Percentiles rank a stretch among this genome's conserved stretches.
phyloP scores from a whole-genome alignment of 2,113 vertebrate species.

The Neogobius melanostomus region DNA sequence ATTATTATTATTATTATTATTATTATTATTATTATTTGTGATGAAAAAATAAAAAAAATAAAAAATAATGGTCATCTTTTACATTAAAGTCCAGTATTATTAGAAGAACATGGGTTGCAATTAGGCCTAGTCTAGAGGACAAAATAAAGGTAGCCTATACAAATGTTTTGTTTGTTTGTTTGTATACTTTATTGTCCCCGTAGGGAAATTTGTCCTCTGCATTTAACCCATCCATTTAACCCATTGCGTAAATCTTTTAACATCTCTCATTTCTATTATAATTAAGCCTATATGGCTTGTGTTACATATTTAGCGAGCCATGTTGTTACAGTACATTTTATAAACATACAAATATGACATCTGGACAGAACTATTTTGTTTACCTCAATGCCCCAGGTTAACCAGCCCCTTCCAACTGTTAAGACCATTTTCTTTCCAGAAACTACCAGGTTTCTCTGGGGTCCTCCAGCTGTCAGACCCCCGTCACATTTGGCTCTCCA shows the following conservation, averaged over 20 bases:
- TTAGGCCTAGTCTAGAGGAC: too few relatives aligned
- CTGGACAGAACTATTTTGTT: neutral
- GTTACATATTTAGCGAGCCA: neutral
- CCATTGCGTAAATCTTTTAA: neutral
- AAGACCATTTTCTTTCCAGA: slow-evolving; percentile 71
- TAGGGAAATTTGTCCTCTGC: too few relatives aligned
- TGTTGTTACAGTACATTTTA: neutral
- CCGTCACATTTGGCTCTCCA: neutral
- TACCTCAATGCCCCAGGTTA: neutral
- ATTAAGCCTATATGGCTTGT: neutral
- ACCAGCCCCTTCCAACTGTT: neutral
- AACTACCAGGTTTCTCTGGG: slow-evolving; percentile 65
- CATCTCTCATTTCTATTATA: neutral
- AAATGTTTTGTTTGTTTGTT: too few relatives aligned
- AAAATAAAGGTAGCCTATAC: too few relatives aligned
- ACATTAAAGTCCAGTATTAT: too few relatives aligned
- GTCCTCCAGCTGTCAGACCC: slow-evolving; percentile 66
- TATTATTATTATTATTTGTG: too few relatives aligned
- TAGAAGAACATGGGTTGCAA: too few relatives aligned
- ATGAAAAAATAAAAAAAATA: too few relatives aligned
- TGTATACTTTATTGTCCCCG: too few relatives aligned
- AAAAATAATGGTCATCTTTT: too few relatives aligned
- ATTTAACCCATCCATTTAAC: too few relatives aligned
- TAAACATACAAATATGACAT: neutral
- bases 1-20: too few relatives aligned